Evolutionary conservation across 2,888 invertebrate species (phyloP).

Genomic region (Aricia artaxerxes): DNA sequence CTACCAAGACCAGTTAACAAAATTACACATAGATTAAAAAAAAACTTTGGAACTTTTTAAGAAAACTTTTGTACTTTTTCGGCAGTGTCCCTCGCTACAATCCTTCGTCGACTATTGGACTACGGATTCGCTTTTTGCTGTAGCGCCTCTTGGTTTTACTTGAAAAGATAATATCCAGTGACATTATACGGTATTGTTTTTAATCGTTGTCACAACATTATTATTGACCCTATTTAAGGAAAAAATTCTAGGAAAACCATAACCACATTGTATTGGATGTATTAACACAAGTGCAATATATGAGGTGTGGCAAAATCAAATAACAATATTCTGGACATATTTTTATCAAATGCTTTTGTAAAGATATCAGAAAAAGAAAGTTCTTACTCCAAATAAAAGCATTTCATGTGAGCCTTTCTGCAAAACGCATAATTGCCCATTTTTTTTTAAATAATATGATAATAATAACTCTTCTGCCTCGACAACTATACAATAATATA

Average conservation of each 20-base stretch:
- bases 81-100: constrained; percentile 44
- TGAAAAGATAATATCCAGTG: constrained; percentile 61
- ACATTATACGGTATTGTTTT: constrained; percentile 33
- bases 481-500: too few relatives aligned
- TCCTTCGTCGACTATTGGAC: constrained; percentile 44
- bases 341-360: not conserved
- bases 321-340: not conserved
- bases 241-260: not conserved
- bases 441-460: too few relatives aligned
- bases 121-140: constrained; percentile 67
- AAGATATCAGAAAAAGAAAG: not conserved
- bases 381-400: not conserved
- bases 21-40: constrained; percentile 45
- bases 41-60: constrained; percentile 53
- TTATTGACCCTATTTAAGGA: not conserved
- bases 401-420: not conserved
- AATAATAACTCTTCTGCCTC: too few relatives aligned
- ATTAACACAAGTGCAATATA: constrained; percentile 4
- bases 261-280: not conserved
- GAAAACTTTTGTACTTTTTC: constrained; percentile 49
- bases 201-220: not conserved
- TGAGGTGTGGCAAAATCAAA: not conserved
- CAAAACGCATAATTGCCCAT: not conserved
- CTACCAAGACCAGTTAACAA: constrained; percentile 69
- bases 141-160: constrained; percentile 71